Evolutionary conservation across 2,888 invertebrate genomes (phyloP).

Genomic region (Limenitis camilla): DNA sequence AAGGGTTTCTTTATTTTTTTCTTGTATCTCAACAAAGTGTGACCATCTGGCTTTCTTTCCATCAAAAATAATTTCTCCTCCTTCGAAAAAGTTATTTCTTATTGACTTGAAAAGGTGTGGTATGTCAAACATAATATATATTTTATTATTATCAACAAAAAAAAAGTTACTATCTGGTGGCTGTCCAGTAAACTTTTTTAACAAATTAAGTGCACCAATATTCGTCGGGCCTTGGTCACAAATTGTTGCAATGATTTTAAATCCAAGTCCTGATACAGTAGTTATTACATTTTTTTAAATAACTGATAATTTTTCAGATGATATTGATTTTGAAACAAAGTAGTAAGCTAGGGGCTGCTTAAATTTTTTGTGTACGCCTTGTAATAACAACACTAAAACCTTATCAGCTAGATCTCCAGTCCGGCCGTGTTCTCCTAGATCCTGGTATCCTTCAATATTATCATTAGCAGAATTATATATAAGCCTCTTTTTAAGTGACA

Average conservation of each 20-base stretch:
- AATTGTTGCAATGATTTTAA: constrained; percentile 7
- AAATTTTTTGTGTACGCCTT: constrained; percentile 3
- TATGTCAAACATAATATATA: neutral
- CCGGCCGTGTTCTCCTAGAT: neutral
- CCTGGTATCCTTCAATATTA: constrained; percentile 6
- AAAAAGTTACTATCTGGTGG: neutral
- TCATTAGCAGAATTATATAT: constrained; percentile 4
- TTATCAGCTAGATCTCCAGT: constrained; percentile 1
- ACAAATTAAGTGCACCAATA: constrained; percentile 6
- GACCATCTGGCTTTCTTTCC: neutral
- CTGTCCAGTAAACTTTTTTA: constrained; percentile 1
- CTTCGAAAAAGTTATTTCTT: neutral
- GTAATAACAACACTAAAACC: constrained; percentile 10
- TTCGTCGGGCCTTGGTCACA: constrained; percentile 20
- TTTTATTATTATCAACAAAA: neutral
- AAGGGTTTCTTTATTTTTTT: neutral
- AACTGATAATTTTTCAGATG: constrained; percentile 6
- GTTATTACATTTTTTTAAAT: constrained; percentile 9
- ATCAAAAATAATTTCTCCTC: neutral
- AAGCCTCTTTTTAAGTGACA: constrained; percentile 6
- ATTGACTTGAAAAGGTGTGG: neutral
- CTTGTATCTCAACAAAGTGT: neutral
- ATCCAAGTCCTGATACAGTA: constrained; percentile 3
- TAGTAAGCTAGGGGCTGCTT: constrained; percentile 18
- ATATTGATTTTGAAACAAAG: constrained; percentile 14